Percentiles rank a stretch among this genome's conserved stretches.
phyloP scores from a whole-genome alignment of 1,140 invertebrate genomes.

The Colletes gigas region DNA sequence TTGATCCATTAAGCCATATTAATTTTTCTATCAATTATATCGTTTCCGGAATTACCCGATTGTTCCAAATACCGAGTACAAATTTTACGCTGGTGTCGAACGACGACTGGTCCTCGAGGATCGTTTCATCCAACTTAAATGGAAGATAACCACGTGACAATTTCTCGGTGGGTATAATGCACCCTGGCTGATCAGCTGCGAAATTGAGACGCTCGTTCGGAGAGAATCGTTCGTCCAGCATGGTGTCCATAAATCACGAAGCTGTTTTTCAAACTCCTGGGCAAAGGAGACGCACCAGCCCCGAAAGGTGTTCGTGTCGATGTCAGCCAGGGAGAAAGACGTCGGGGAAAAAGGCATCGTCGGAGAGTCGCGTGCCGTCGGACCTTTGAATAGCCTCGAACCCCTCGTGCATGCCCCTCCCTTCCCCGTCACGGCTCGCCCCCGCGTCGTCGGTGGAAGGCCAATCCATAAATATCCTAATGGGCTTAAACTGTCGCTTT shows the following conservation, averaged over 20 bases:
- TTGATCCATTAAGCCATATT: too few species aligned
- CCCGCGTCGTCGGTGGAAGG: slow-evolving; percentile 22
- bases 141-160: slow-evolving; percentile 25
- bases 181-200: too few species aligned
- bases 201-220: slow-evolving; percentile 57
- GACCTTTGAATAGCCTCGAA: slow-evolving; percentile 57
- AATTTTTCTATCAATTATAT: too few species aligned
- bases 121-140: too few species aligned
- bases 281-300: slow-evolving; percentile 52
- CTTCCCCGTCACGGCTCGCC: neutral
- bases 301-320: slow-evolving; percentile 58
- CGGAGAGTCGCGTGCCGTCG: slow-evolving; percentile 61
- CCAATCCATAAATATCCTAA: slow-evolving; percentile 77
- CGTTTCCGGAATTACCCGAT: too few species aligned
- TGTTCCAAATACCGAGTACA: too few species aligned
- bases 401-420: slow-evolving; percentile 47
- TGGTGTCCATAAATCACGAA: slow-evolving; percentile 57
- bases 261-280: slow-evolving; percentile 45
- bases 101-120: too few species aligned
- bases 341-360: slow-evolving; percentile 10
- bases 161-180: too few species aligned
- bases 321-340: slow-evolving; percentile 29
- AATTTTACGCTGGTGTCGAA: too few species aligned
- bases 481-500: slow-evolving; percentile 76
- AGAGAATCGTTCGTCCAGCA: slow-evolving; percentile 40